Percentiles rank a stretch among this genome's conserved stretches.
Evolutionary conservation across 2,888 invertebrate genomes (phyloP).

Genomic region (Lasius fuliginosus): DNA sequence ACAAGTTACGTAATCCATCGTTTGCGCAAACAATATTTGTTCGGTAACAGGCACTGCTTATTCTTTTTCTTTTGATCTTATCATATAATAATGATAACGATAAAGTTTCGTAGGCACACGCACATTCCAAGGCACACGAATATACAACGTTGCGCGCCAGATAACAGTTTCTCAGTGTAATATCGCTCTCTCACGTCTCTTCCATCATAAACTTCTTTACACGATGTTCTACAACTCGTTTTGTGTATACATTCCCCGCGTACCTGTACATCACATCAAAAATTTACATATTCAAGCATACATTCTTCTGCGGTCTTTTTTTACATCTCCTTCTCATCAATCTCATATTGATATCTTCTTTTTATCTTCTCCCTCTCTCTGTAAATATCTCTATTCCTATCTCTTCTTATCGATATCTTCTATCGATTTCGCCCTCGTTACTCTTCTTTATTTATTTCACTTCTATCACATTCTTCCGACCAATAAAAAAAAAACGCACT

Average conservation of each 20-base stretch:
- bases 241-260: not conserved
- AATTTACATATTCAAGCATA: not conserved
- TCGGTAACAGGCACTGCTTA: not conserved
- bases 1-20: not conserved
- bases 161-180: slow-evolving; percentile 44
- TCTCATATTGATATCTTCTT: slow-evolving; percentile 21
- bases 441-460: not conserved
- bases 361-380: not conserved
- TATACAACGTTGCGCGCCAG: slow-evolving; percentile 55
- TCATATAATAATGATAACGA: not conserved
- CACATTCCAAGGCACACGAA: slow-evolving; percentile 50
- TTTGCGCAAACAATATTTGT: not conserved
- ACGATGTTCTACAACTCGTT: not conserved
- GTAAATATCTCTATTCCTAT: not conserved
- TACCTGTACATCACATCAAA: not conserved
- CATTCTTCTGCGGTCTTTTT: not conserved
- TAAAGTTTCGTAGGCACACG: not conserved
- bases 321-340: slow-evolving; percentile 25
- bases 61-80: not conserved
- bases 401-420: not conserved
- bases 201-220: slow-evolving; percentile 5
- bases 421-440: not conserved
- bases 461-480: slow-evolving; percentile 19
- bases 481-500: not conserved
- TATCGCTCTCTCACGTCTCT: slow-evolving; percentile 6